Base-by-base conservation (phyloP, 2,888 invertebrate species). In the Leptinotarsa tumamoca region DNA sequence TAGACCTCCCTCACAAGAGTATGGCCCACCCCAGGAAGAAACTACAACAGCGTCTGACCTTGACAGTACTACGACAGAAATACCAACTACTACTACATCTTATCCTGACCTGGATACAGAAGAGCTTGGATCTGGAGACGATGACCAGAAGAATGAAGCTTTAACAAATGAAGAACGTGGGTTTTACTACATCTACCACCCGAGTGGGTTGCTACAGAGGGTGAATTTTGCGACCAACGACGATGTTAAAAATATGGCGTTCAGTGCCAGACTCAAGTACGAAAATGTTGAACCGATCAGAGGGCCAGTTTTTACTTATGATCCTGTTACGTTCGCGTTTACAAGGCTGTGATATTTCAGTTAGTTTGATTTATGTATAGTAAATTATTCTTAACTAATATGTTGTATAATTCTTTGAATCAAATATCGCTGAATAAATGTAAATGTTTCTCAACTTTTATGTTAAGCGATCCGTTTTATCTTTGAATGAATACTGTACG, bases 141-240 rank as follows among this genome's bases (percentile, higher is more conserved):
- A 23, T 58, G 14, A 10, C 23, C 58, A 23, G 21, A 21, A 75
- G 54, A n/a, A 56, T 58, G 68, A 71, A 56, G 61, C 51, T 15
- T 13, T 71, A 33, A 33, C 13, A 4, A 67, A 67, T 17, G 90
- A 69, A 10, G 86, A 88, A 51, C 83, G 90, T 81, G 93, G 93
- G 7, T 90, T 91, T 43, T 93, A 93, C 86, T 93, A 92, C 85
- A 90, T 93, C 10, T 90, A 93, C 58, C 89, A 93, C 77, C 93
- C 93, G 4, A 90, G 89, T 77, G 91, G 92, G 4, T 90, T 92
- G 80, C 89, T 93, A 2, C 93, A 93, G 82, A 90, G 91, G 75
- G 91, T 93, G n/a, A 90, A 90, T 81, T 93, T 92, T 87, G 89
- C 90, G 77, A 92, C 92, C 83, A 85, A 87, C 14, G 88, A 90